Conservation (phyloP, 2,113 vertebrate species). For the Microcebus murinus region DNA sequence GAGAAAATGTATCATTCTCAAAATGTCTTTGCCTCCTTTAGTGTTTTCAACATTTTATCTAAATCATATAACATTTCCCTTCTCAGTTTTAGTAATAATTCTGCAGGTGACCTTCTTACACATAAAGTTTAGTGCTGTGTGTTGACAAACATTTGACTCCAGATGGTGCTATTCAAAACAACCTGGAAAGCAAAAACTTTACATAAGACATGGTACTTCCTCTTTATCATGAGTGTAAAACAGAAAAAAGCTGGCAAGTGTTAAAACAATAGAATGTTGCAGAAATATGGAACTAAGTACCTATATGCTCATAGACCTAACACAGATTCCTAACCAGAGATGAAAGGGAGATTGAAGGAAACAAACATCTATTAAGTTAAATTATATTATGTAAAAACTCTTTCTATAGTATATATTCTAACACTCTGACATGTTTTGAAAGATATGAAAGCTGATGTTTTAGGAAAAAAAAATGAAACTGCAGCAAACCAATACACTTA, state of each 20-base stretch:
- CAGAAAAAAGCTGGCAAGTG: constrained; percentile 58
- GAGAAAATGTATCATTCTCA: not conserved
- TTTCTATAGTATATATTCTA: not conserved
- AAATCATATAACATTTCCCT: not conserved
- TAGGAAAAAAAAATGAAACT: constrained; percentile 66
- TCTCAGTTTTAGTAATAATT: not conserved
- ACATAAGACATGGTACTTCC: not conserved
- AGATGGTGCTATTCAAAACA: not conserved
- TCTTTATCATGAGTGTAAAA: not conserved
- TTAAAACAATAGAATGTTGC: not conserved
- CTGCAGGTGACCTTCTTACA: not conserved
- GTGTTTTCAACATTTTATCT: not conserved
- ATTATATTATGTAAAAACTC: constrained; percentile 25
- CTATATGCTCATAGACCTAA: not conserved
- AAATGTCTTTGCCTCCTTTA: not conserved
- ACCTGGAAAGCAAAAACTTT: not conserved
- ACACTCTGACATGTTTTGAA: constrained; percentile 31
- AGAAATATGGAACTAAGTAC: constrained; percentile 62
- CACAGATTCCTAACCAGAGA: constrained; percentile 59
- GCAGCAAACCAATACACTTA: constrained; percentile 65
- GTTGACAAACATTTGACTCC: not conserved
- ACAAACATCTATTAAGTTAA: constrained; percentile 26
- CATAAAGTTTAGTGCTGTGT: not conserved
- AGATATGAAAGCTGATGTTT: constrained; percentile 66
- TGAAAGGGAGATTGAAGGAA: not conserved